Percentiles rank a stretch among this genome's conserved stretches.
Evolutionary conservation across 2,888 invertebrate genomes (phyloP).

Genomic region (Rosalia funebris): DNA sequence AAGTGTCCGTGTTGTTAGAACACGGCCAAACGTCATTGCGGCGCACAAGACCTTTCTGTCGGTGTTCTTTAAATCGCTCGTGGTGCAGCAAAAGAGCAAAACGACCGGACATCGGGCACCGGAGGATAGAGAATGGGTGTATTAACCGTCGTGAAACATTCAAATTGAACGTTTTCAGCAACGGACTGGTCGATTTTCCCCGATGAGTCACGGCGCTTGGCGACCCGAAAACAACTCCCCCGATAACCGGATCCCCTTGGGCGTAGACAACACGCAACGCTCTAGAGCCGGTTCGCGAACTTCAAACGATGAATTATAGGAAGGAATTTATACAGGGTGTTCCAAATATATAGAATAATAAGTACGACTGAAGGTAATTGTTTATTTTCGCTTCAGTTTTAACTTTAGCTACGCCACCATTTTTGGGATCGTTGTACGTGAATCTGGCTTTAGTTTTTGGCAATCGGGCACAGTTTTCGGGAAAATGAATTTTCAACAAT

Average conservation of each 20-base stretch:
- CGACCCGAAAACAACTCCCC: background rate
- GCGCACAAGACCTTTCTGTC: conserved; percentile 19
- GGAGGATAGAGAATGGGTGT: conserved; percentile 18
- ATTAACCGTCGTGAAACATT: conserved; percentile 28
- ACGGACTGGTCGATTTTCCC: background rate
- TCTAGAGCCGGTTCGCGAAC: conserved; percentile 5
- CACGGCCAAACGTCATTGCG: conserved; percentile 30
- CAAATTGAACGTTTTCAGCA: conserved; percentile 27
- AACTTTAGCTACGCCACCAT: too few relatives aligned
- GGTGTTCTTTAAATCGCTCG: conserved; percentile 19
- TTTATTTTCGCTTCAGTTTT: too few relatives aligned
- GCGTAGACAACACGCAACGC: conserved; percentile 23
- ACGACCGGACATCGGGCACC: background rate
- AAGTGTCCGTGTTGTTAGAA: conserved; percentile 30
- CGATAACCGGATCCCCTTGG: conserved; percentile 5
- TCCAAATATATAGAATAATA: too few relatives aligned
- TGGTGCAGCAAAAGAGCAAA: conserved; percentile 13
- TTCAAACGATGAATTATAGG: background rate
- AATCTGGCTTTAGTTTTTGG: too few relatives aligned
- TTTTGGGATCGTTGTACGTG: too few relatives aligned
- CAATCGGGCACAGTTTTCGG: too few relatives aligned
- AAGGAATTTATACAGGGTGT: too few relatives aligned
- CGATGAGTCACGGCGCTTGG: conserved; percentile 13
- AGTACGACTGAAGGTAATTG: too few relatives aligned
- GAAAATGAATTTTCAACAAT: too few relatives aligned